Percentiles rank a stretch among this genome's conserved stretches.
These are phyloP conservation scores for Drymodes brunneopygia DNA, from an alignment of 2,113 vertebrate genomes.

Conservation along the genomic window DNA sequence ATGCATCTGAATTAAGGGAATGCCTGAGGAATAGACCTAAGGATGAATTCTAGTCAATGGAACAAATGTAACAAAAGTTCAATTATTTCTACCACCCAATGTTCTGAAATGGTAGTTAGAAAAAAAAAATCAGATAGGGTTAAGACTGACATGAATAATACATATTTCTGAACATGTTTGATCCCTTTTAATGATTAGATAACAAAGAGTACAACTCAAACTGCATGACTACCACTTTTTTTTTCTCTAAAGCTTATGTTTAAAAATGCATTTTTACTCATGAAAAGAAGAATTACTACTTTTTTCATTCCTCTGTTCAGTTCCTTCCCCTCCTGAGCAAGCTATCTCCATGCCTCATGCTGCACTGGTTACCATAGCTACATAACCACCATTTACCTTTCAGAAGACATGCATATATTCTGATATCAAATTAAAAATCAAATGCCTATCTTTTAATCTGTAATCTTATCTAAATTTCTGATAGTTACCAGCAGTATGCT, in stretches of 20 bases:
- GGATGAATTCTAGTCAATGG: neutral
- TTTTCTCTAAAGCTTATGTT: neutral
- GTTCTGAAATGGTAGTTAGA: neutral
- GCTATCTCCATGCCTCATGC: neutral
- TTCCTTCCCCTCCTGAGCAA: neutral
- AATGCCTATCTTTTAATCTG: neutral
- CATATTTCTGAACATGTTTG: neutral
- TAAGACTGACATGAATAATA: neutral
- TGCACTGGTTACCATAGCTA: neutral
- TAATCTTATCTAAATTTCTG: neutral
- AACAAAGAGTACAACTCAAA: neutral
- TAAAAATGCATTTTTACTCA: neutral
- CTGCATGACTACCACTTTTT: neutral
- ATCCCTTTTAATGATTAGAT: neutral
- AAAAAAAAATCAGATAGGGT: neutral
- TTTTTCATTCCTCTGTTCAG: neutral
- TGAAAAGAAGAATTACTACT: neutral
- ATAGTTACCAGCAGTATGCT: neutral
- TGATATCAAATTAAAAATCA: neutral
- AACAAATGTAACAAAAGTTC: neutral
- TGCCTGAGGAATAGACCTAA: neutral
- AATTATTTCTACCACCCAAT: neutral
- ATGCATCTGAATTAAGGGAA: neutral
- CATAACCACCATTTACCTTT: neutral
- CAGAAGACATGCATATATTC: neutral